Evolutionary conservation across 2,113 vertebrate species (phyloP).

Genomic region (Neodontobutis hainanensis): DNA sequence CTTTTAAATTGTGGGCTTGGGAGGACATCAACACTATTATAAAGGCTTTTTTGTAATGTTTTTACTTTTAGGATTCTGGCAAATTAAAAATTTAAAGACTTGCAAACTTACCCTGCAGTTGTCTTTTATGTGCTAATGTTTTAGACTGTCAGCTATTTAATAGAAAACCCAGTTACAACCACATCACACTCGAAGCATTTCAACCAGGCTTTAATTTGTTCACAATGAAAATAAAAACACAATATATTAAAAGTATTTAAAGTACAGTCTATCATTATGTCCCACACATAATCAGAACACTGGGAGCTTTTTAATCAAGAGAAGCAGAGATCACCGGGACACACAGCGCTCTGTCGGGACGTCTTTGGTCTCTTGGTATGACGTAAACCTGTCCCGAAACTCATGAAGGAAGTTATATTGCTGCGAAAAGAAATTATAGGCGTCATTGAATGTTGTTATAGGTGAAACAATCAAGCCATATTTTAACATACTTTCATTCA

Average conservation of each 20-base stretch:
- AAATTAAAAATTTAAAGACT: no score
- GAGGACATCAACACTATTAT: no score
- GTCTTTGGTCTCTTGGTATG: conserved; percentile 76
- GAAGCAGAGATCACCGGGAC: conserved; percentile 76
- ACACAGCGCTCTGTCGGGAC: conserved; percentile 71
- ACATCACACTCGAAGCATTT: neutral
- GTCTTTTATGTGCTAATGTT: no score
- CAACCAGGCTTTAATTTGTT: conserved; percentile 28
- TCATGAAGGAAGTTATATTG: conserved; percentile 95
- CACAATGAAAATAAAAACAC: conserved; percentile 4
- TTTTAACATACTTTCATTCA: no score
- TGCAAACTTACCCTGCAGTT: no score
- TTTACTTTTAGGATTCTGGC: no score
- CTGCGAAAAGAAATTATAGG: conserved; percentile 52
- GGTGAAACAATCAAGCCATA: neutral
- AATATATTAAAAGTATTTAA: conserved; percentile 67
- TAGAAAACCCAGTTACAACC: neutral
- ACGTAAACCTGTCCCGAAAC: conserved; percentile 82
- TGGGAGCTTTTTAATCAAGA: no score
- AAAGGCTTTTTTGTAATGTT: no score
- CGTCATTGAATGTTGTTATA: neutral
- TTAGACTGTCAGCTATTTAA: no score
- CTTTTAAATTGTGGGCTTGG: no score
- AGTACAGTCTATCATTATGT: conserved; percentile 47
- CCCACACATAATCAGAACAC: conserved; percentile 11